Percentiles rank a stretch among this genome's conserved stretches.
Conservation (phyloP, 2,113 vertebrate genomes). For the Hyla sarda region DNA sequence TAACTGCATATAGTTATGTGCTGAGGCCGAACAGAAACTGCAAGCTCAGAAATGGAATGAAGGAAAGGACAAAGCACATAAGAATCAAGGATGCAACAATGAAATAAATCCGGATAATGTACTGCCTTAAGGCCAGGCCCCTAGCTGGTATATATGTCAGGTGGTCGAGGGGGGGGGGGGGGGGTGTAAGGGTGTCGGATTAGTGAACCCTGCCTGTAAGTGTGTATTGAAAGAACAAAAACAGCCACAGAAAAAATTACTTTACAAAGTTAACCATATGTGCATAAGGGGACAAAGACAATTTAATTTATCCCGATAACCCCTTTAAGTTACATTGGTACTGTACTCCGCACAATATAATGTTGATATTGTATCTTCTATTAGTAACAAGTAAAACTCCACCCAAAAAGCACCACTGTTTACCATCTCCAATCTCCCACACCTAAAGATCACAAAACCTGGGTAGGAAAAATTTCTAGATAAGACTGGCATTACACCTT, state of each 20-base stretch:
- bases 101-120: background rate
- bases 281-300: too few species aligned
- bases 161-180: too few species aligned
- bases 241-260: too few species aligned
- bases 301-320: too few species aligned
- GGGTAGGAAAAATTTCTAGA: background rate
- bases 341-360: background rate
- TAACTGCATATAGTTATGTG: conserved; percentile 2
- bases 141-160: too few species aligned
- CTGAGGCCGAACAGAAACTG: background rate
- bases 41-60: background rate
- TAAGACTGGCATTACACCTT: background rate
- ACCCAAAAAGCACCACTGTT: background rate
- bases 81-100: background rate
- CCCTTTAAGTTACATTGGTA: background rate
- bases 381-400: background rate
- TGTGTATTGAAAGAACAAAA: too few species aligned
- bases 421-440: background rate
- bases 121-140: too few species aligned
- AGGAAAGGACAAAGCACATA: background rate
- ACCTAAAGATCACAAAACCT: background rate
- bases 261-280: too few species aligned
- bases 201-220: too few species aligned
- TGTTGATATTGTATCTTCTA: background rate
- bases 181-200: too few species aligned